These are phyloP conservation scores for Gymnothorax javanicus DNA, from an alignment of 2,797 vertebrate genomes.

Conservation along the genomic window DNA sequence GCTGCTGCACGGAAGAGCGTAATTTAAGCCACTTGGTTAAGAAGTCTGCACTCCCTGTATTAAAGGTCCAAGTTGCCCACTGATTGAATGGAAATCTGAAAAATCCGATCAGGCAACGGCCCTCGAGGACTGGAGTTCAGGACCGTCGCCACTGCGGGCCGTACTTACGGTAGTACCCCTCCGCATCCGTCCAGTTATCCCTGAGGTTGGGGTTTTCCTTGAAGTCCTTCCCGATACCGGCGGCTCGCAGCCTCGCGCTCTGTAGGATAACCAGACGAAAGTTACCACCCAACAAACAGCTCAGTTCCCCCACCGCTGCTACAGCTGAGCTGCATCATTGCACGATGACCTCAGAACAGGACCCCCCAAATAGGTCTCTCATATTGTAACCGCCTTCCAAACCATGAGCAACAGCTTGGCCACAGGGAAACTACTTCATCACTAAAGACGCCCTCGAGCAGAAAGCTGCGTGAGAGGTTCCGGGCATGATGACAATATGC, in stretches of 20 bases:
- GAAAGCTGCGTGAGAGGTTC: background rate
- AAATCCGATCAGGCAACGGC: no score
- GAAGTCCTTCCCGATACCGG: slow-evolving; percentile 96
- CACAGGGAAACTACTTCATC: background rate
- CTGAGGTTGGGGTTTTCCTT: slow-evolving; percentile 99
- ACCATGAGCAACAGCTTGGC: no score
- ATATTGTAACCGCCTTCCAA: no score
- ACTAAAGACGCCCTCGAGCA: background rate
- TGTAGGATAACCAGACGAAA: slow-evolving; percentile 54
- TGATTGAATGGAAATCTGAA: no score
- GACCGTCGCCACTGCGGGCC: background rate
- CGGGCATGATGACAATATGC: background rate
- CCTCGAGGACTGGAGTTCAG: no score
- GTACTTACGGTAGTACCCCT: slow-evolving; percentile 96
- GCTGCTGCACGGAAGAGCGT: no score
- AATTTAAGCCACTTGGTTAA: no score
- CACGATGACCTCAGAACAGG: background rate
- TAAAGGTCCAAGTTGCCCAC: no score
- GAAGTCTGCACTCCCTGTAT: no score
- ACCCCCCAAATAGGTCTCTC: no score
- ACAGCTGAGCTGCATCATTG: background rate
- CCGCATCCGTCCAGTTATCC: slow-evolving; percentile 99
- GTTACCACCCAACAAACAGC: no score
- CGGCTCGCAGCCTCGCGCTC: slow-evolving; percentile 94
- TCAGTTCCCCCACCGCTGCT: background rate